Evolutionary conservation across 1,140 invertebrate genomes (phyloP), one percentile per base, ranked within the genome.

Genomic region (Protaetia brevitarsis): DNA sequence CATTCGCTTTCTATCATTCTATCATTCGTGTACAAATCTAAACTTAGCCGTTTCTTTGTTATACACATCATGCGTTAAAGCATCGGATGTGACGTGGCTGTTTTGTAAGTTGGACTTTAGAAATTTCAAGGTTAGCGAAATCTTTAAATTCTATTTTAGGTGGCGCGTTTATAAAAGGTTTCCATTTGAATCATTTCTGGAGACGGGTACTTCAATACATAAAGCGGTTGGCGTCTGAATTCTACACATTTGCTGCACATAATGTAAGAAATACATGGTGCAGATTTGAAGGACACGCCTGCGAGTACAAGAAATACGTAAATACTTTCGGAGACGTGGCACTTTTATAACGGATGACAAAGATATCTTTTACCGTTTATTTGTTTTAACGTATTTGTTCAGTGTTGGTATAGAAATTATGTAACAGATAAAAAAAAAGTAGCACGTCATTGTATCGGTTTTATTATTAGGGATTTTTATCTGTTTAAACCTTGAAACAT

Each of bases 131-230:
- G 41, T 19, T 19, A 51, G 11, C 19, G 41, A 51, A 51, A 51
- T 51, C 41, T 51, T 51, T 51, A 51, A 51, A 51, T 19, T 51
- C 41, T 51, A 51, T 51, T 51, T 51, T 51, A 16, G 19, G 41
- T 51, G 26, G 41, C 41, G 41, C 19, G 19, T 51, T 51, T 51
- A 51, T 51, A 51, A 51, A 51, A 6, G 41, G 19, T 23, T 51
- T n/a, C n/a, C 41, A 51, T 51, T 51, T 51, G 41, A 51, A 51
- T 51, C 41, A 51, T 51, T 51, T 51, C 41, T 51, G 19, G 26
- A 51, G 7, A 19, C 41, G 19, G 2, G 26, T 23, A 51, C 19
- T 51, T 16, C 41, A 19, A 23, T 51, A 51, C 41, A 19, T 51
- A 51, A n/a, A 45, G 2, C 7, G 16, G 41, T 23, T 51, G 19